Conservation (phyloP, 2,888 invertebrate genomes). For the Alsophila aescularia region DNA sequence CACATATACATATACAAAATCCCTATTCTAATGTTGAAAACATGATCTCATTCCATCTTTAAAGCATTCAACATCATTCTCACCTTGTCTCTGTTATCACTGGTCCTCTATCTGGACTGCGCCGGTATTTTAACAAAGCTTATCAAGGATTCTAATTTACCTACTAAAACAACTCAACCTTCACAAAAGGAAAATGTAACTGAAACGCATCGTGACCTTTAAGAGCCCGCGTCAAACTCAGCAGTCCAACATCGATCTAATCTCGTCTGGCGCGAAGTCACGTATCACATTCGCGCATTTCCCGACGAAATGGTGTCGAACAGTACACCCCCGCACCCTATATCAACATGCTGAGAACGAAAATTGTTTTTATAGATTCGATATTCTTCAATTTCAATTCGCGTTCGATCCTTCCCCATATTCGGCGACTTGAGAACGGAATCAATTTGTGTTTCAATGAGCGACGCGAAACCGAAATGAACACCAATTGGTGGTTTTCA, state of each 20-base stretch:
- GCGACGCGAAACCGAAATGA: constrained; percentile 30
- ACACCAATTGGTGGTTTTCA: constrained; percentile 49
- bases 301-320: constrained; percentile 67
- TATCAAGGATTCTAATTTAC: no score
- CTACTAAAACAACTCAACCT: not conserved
- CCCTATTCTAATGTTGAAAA: no score
- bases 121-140: no score
- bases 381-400: constrained; percentile 80
- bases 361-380: constrained; percentile 82
- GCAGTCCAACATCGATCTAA: constrained; percentile 55
- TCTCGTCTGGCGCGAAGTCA: constrained; percentile 65
- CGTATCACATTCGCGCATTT: constrained; percentile 68
- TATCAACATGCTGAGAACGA: constrained; percentile 70
- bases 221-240: constrained; percentile 28
- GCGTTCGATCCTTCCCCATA: constrained; percentile 67
- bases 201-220: constrained; percentile 10
- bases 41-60: no score
- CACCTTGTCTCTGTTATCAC: no score
- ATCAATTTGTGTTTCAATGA: constrained; percentile 74
- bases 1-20: no score
- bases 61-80: no score
- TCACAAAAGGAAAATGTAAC: not conserved
- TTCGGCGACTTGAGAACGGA: constrained; percentile 49
- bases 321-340: constrained; percentile 60
- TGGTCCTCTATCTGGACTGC: no score